Conservation (phyloP, 2,113 vertebrate genomes). For the Pardalotus punctatus region DNA sequence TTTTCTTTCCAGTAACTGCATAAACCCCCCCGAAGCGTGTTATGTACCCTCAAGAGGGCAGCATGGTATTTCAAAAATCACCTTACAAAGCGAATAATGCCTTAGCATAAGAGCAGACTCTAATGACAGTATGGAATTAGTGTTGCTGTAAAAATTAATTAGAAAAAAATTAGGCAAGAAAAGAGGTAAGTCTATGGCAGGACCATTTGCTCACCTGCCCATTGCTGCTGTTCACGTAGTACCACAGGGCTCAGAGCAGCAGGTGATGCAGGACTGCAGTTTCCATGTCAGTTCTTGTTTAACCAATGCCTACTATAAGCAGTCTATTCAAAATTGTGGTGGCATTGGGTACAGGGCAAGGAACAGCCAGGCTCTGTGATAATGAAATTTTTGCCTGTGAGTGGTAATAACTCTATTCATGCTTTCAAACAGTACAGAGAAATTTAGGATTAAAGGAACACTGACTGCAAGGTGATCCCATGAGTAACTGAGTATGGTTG, state of each 20-base stretch:
- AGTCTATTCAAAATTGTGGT: background rate
- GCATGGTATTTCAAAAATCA: slow-evolving; percentile 33
- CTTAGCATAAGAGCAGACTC: background rate
- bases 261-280: background rate
- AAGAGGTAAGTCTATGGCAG: background rate
- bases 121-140: background rate
- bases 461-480: background rate
- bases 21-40: background rate
- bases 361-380: background rate
- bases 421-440: background rate
- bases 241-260: background rate
- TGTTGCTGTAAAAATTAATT: background rate
- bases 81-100: background rate
- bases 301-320: background rate
- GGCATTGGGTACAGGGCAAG: background rate
- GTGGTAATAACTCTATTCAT: background rate
- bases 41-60: slow-evolving; percentile 56
- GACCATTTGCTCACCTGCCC: background rate
- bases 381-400: background rate
- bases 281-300: background rate
- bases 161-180: background rate
- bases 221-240: background rate
- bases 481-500: background rate
- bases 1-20: background rate
- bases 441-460: background rate